phyloP scores from a whole-genome alignment of 2,797 vertebrate species.

The Hippoglossus hippoglossus region DNA sequence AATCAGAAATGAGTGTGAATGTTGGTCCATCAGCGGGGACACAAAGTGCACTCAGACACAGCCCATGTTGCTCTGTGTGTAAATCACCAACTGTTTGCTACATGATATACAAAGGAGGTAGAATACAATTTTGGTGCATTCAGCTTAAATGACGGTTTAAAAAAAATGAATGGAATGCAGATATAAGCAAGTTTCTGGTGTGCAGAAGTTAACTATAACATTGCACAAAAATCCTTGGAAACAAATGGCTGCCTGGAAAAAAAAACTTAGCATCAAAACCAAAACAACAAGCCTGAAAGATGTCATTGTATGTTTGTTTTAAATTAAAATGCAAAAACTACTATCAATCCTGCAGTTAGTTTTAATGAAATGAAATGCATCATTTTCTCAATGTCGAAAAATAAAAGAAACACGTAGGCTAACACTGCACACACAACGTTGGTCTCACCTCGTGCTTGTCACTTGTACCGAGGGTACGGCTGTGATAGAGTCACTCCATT shows the following conservation, averaged over 20 bases:
- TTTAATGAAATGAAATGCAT: neutral
- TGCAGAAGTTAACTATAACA: neutral
- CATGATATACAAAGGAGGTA: neutral
- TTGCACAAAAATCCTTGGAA: neutral
- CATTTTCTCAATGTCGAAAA: neutral
- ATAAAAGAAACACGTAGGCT: neutral
- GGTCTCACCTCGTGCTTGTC: conserved; percentile 36
- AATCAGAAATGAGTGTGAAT: neutral
- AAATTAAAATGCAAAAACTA: neutral
- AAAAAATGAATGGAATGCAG: neutral
- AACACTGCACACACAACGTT: conserved; percentile 17
- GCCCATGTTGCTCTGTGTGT: neutral
- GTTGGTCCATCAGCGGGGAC: neutral
- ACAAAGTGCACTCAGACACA: neutral
- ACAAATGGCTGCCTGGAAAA: neutral
- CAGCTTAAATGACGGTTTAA: too few species aligned
- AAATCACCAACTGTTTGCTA: neutral
- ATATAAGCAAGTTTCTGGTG: neutral
- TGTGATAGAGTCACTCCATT: conserved; percentile 58
- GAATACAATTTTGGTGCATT: neutral
- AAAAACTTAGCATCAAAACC: too few species aligned
- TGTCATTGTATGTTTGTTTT: neutral
- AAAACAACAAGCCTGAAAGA: too few species aligned
- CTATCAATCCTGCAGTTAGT: neutral
- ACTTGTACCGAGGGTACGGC: conserved; percentile 40